phyloP scores from a whole-genome alignment of 2,113 vertebrate species.

The Arizona elegans region DNA sequence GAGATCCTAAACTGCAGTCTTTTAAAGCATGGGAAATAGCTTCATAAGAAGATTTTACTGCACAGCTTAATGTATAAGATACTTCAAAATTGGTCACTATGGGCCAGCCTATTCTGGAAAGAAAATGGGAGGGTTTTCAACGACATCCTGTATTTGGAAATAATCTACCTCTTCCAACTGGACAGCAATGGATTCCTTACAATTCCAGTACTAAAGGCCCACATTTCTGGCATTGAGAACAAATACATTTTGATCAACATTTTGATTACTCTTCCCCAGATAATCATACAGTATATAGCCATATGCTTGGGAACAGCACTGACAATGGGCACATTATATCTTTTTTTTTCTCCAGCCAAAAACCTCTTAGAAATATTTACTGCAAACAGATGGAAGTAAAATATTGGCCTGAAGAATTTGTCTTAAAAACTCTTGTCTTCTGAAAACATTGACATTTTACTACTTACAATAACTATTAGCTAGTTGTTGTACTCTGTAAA shows the following conservation, averaged over 20 bases:
- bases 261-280: conserved; percentile 38
- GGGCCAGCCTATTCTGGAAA: not conserved
- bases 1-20: conserved; percentile 46
- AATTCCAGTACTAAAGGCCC: not conserved
- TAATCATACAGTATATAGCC: conserved; percentile 10
- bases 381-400: conserved; percentile 22
- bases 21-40: conserved; percentile 39
- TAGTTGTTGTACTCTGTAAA: conserved; percentile 4
- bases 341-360: conserved; percentile 1
- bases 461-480: not conserved
- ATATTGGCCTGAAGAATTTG: conserved; percentile 16
- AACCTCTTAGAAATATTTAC: conserved; percentile 41
- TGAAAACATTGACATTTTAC: conserved; percentile 23
- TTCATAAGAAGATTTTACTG: conserved; percentile 46
- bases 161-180: not conserved
- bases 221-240: conserved; percentile 21
- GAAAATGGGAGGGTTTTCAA: not conserved
- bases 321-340: conserved; percentile 22
- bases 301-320: conserved; percentile 8
- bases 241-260: conserved; percentile 17
- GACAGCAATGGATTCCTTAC: not conserved
- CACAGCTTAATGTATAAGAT: conserved; percentile 52
- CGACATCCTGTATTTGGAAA: not conserved
- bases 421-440: not conserved
- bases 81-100: conserved; percentile 49